Base-by-base conservation (phyloP, 2,797 vertebrate species). In the Petrocephalus schoutedeni region DNA sequence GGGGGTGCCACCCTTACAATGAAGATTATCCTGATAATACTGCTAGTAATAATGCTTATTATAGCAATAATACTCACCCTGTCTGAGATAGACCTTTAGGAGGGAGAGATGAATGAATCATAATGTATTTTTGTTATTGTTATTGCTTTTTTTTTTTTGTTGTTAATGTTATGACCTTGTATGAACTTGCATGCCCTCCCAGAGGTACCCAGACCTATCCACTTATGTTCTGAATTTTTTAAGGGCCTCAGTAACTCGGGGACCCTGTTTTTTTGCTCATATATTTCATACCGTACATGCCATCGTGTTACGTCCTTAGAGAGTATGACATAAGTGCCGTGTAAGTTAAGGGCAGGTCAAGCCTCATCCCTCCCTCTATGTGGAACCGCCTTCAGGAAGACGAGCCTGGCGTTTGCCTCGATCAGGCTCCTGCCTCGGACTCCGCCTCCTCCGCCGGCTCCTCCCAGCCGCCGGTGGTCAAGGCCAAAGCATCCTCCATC, bases 401-500 rank as follows among this genome's bases (percentile, higher is more conserved):
- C 7, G 94, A 94, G 41, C 80, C 86, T 0, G 90, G 83, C 45
- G 21, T 12, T 5, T 16, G 77, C 1, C 10, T 57, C n/a, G 87
- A 41, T 53, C 91, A 91, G 10, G 1, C 90, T 0, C 0, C 88
- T 0, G 36, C 56, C 21, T 85, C 53, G 0, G 91, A 90, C 61
- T 77, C 89, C n/a, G 57, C 89, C 16, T 58, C 84, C 36, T 3
- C 45, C 4, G n/a, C 0, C n/a, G 19, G 19, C 45, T 7, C 80
- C 21, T 6, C 49, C 71, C 94, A 92, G 82, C 93, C 53, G 82
- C 89, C 53, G 0, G 93, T 93, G 54, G 94, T 95, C 89, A 96
- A 95, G 90, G 87, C 94, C 54, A 95, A 95, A 92, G 95, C 95
- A 6, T 95, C 95, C 8, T 94, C 95, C 64, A 82, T 95, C 95